Evolutionary conservation across 2,888 invertebrate genomes (phyloP), one percentile per base, ranked within the genome.

Genomic region (Ornithoptera priamus): DNA sequence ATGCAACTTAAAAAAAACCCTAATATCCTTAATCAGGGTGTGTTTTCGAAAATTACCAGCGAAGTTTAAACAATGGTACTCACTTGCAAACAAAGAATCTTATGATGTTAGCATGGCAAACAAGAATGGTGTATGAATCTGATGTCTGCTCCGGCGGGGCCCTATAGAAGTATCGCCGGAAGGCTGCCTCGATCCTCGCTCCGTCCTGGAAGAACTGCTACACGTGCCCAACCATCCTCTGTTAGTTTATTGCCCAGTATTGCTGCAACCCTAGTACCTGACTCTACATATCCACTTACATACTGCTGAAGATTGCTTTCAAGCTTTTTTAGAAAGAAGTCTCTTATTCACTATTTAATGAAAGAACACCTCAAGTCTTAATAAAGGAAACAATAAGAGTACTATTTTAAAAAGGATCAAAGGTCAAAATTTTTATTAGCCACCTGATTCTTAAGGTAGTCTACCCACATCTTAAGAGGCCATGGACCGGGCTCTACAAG

Each of bases 101-200:
- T 80, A 99, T 99, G 30, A 99, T 99, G 88, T 99, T 99, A 5
- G 97, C 99, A 87, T 99, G 99, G 77, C 99, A 99, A 1, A 99
- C 98, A 68, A 99, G 91, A 59, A 99, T 85, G 53, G 99, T 98
- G 85, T 97, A 97, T 0, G 96, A 94, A 84, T 99, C 98, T 60
- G 95, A 92, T 2, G 94, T 93, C 87, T 99, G 98, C 0, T 93
- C 92, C 0, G 96, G 94, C 59, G 95, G 94, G 4, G 99, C 99
- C 65, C 99, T 94, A 87, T 99, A 95, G 86, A 99, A 97, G 88
- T 98, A 97, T 77, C 96, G 96, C 63, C 99, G 93, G 89, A 99
- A 99, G 0, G 97, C 99, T 1, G 98, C 98, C 88, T 99, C 99
- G 78, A 99, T 99, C 74, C 99, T 94, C 0, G 98, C 96, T 22